Evolutionary conservation across 2,888 invertebrate species (phyloP), one percentile per base, ranked within the genome.

Genomic region (Xanthostigma xanthostigma): DNA sequence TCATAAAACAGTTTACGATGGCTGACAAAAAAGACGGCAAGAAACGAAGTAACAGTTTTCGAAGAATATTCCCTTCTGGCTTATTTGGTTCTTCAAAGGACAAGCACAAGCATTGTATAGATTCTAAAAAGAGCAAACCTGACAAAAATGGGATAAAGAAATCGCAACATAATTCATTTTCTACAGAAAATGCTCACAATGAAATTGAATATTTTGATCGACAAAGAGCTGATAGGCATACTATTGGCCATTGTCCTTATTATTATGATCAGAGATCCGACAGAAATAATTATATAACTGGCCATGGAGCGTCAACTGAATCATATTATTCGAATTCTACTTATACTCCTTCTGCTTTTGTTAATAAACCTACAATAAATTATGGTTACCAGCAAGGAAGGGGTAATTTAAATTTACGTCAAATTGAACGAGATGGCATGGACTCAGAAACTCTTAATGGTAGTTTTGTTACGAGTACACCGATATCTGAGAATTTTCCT

Each of bases 101-200:
- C 41, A 66, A 64, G 49, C 67, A 69, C 49, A 68, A 66, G 44
- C 68, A 69, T 51, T 56, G 56, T 46, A 59, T 62, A 6, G 57
- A 58, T 13, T 49, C 55, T 9, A 57, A 57, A 51, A 48, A 50
- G 14, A 57, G 53, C 52, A 53, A 56, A 35, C 9, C 38, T n/a
- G 40, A 49, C 44, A 39, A 13, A 8, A 46, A 44, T 46, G 46
- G 47, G 11, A 9, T 44, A n/a, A 62, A 57, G 46, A 57, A 57
- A 47, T 59, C 55, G 14, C 62, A 65, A 41, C 64, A 64, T 51
- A 55, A 56, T 3, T 27, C 27, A 27, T 56, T 59, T 3, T 53
- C 55, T 45, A 55, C 56, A 5, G 61, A 61, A 38, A 61, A 61
- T 48, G 58, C 55, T 9, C 61, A 65, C 50, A 68, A 67, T 50